These are phyloP conservation scores for Acanthochromis polyacanthus DNA, from an alignment of 2,113 vertebrate genomes.

Conservation along the genomic window DNA sequence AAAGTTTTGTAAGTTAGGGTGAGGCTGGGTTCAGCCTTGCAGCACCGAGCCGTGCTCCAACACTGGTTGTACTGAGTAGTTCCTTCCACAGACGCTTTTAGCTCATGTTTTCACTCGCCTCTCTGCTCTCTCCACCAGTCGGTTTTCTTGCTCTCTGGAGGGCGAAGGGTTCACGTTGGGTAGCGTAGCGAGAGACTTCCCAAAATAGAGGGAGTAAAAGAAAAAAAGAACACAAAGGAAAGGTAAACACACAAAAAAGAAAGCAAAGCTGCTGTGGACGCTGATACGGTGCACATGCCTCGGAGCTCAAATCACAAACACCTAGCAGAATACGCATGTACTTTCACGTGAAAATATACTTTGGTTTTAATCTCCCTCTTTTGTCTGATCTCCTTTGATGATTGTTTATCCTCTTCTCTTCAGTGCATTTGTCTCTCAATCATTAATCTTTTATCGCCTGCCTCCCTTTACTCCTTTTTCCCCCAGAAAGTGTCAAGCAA, in stretches of 20 bases:
- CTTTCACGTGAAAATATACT: not conserved
- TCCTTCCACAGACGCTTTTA: slow-evolving; percentile 57
- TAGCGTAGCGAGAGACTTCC: slow-evolving; percentile 28
- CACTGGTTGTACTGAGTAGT: slow-evolving; percentile 4
- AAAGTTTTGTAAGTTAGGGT: slow-evolving; percentile 29
- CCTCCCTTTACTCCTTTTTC: not conserved
- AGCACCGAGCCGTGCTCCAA: slow-evolving; percentile 22
- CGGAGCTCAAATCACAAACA: not conserved
- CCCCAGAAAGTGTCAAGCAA: slow-evolving; percentile 25
- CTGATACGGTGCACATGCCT: slow-evolving; percentile 1
- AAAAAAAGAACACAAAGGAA: not conserved
- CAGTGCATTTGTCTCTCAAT: slow-evolving; percentile 4
- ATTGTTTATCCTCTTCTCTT: not conserved
- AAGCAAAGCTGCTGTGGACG: not conserved
- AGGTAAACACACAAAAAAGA: not conserved
- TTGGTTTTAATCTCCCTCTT: not conserved
- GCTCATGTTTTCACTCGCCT: slow-evolving; percentile 49
- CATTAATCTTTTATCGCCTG: slow-evolving; percentile 36
- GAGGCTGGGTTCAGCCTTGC: slow-evolving; percentile 29
- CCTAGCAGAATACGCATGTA: not conserved
- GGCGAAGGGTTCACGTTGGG: slow-evolving; percentile 34
- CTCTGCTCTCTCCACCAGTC: slow-evolving; percentile 22
- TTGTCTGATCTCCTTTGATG: not conserved
- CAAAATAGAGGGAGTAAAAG: slow-evolving; percentile 57
- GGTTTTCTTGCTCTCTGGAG: slow-evolving; percentile 50